A percentile compares a stretch with the other conserved stretches of the same genome.
phyloP scores from a whole-genome alignment of 2,113 vertebrate genomes.

The Butorides virescens region DNA sequence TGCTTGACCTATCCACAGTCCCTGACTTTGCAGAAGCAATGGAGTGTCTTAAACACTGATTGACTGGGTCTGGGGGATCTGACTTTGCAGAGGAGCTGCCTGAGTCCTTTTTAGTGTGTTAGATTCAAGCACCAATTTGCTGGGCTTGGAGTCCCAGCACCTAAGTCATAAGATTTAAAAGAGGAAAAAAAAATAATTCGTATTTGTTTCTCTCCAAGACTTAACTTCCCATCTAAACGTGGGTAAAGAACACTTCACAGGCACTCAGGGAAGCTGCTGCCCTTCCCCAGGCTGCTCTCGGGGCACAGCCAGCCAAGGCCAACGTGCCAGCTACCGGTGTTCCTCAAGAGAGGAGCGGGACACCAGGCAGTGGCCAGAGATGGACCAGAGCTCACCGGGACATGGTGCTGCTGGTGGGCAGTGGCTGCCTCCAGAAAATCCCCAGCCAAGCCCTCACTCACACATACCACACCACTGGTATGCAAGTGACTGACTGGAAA shows the following conservation, averaged over 20 bases:
- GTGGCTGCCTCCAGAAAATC: neutral
- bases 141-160: neutral
- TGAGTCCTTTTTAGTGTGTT: neutral
- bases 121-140: neutral
- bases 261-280: neutral
- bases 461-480: too few relatives aligned
- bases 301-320: neutral
- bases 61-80: neutral
- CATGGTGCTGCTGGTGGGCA: neutral
- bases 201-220: neutral
- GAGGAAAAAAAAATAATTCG: neutral
- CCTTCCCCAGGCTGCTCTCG: neutral
- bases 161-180: neutral
- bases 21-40: neutral
- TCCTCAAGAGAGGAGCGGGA: neutral
- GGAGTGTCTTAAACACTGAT: neutral
- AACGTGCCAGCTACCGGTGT: accelerated
- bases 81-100: neutral
- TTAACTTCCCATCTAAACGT: neutral
- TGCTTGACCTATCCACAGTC: neutral
- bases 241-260: neutral
- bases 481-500: neutral
- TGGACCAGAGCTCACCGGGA: neutral
- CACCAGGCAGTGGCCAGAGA: too few relatives aligned
- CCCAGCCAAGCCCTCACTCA: neutral